These are phyloP conservation scores for Cyprinus carpio DNA, from an alignment of 2,113 vertebrate genomes.

Conservation along the genomic window DNA sequence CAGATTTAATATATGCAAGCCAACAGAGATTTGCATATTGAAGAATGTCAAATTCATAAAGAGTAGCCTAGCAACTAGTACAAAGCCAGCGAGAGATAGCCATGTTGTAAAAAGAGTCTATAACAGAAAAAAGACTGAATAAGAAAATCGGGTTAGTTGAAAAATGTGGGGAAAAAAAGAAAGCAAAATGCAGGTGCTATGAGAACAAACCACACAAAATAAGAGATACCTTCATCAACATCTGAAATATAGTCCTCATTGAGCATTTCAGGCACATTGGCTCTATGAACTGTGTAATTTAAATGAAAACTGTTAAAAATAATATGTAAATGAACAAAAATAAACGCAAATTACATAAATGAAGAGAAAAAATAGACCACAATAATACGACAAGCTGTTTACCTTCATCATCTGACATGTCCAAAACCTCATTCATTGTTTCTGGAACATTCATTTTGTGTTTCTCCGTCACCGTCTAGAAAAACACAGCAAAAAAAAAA, in stretches of 20 bases:
- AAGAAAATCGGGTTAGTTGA: slow-evolving; percentile 29
- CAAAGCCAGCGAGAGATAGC: slow-evolving; percentile 49
- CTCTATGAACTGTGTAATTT: slow-evolving; percentile 90
- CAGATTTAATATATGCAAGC: slow-evolving; percentile 9
- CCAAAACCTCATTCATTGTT: slow-evolving; percentile 98
- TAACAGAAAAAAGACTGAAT: slow-evolving; percentile 25
- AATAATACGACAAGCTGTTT: slow-evolving; percentile 42
- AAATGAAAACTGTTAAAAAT: slow-evolving; percentile 77
- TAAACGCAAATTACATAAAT: slow-evolving; percentile 26
- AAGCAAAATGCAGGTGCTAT: background rate
- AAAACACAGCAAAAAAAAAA: background rate
- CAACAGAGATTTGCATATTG: slow-evolving; percentile 60
- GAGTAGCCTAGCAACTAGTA: slow-evolving; percentile 62
- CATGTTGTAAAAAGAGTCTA: slow-evolving; percentile 36
- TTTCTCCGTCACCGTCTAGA: slow-evolving; percentile 92
- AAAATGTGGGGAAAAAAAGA: slow-evolving; percentile 26
- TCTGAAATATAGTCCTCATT: slow-evolving; percentile 98
- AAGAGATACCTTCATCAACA: slow-evolving; percentile 96
- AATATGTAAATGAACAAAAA: slow-evolving; percentile 50
- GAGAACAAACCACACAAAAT: slow-evolving; percentile 62
- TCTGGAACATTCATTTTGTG: slow-evolving; percentile 99
- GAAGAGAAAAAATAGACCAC: background rate
- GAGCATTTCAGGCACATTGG: slow-evolving; percentile 94
- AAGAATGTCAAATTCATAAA: slow-evolving; percentile 58
- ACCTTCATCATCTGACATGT: slow-evolving; percentile 99